Evolutionary conservation across 2,797 vertebrate genomes (phyloP).

Genomic region (Gymnodraco acuticeps): DNA sequence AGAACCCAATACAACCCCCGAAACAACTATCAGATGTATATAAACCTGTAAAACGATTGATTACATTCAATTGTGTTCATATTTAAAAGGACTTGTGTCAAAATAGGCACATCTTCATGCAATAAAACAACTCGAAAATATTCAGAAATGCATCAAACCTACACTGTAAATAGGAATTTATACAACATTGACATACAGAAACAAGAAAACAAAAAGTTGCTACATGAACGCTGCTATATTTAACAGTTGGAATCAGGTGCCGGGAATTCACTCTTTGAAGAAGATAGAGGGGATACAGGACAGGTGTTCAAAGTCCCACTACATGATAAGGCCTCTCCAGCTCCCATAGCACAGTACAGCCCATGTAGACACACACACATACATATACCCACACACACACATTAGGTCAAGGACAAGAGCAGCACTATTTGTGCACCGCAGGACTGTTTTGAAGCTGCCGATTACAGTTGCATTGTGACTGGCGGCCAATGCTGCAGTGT

Average conservation of each 20-base stretch:
- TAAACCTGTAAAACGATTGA: conserved; percentile 21
- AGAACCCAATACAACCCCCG: conserved; percentile 28
- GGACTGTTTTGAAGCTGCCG: conserved; percentile 37
- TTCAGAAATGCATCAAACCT: neutral
- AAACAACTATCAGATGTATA: neutral
- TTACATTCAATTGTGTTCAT: conserved; percentile 53
- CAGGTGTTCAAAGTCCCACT: conserved; percentile 92
- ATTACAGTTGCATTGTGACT: conserved; percentile 5
- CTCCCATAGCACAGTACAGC: conserved; percentile 58
- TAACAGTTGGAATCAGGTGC: conserved; percentile 52
- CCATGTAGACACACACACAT: conserved; percentile 38
- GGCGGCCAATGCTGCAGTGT: neutral
- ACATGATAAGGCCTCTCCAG: conserved; percentile 71
- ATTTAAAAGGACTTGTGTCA: neutral
- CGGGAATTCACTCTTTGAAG: conserved; percentile 65
- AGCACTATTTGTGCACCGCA: conserved; percentile 25
- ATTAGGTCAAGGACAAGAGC: conserved; percentile 81
- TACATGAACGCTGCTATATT: conserved; percentile 65
- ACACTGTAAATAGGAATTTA: neutral
- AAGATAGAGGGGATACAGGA: conserved; percentile 77
- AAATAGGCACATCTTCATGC: conserved; percentile 21
- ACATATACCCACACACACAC: conserved; percentile 25
- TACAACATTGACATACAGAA: conserved; percentile 10
- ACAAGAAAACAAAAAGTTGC: conserved; percentile 37
- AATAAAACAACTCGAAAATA: conserved; percentile 13